Base-by-base conservation (phyloP, 1,140 invertebrate species). In the Pogonognathellus flavescens region DNA sequence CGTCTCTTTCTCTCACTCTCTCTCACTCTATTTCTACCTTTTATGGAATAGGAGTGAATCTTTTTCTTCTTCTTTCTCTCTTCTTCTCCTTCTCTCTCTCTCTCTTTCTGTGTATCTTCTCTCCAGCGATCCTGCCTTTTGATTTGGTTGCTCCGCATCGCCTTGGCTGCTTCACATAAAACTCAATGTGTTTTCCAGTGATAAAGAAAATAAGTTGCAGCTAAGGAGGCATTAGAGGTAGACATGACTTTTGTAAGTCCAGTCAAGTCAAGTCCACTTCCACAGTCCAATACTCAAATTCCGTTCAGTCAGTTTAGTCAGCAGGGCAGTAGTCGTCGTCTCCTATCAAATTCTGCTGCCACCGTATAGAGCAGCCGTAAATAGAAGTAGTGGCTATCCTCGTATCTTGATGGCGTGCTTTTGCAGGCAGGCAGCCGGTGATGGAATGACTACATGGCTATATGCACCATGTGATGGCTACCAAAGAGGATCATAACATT, bases 151-250 rank as follows among this genome's bases (percentile, higher is more conserved):
- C 59, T 60, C n/a, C n/a, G 55, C 55, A 59, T 20, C 59, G n/a
- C 7, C 59, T 66, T 31, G 22, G 20, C 20, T 66, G 13, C 60
- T 25, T 25, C 20, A 66, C 62, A 66, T 66, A 66, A 66, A 66
- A 66, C 62, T 66, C 25, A 13, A 66, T 66, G 62, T 66, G 62
- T 25, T 66, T 66, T 14, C 62, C 62, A 66, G 70, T 76, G 70
- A 76, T 76, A 76, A 76, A 76, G 70, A 31, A 76, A 76, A 76
- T 76, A 76, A 76, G 70, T 76, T 76, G 31, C 13, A 31, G 70
- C 70, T 76, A 76, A 41, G 31, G 41, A 50, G 70, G 70, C 31
- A 41, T 41, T 76, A 50, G 70, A 76, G 70, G 70, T 76, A 31
- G 70, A 76, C 70, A 76, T 66, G 20, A 66, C 62, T 66, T 66